These are phyloP conservation scores for Deilephila elpenor DNA, from an alignment of 2,888 invertebrate species.

Conservation along the genomic window DNA sequence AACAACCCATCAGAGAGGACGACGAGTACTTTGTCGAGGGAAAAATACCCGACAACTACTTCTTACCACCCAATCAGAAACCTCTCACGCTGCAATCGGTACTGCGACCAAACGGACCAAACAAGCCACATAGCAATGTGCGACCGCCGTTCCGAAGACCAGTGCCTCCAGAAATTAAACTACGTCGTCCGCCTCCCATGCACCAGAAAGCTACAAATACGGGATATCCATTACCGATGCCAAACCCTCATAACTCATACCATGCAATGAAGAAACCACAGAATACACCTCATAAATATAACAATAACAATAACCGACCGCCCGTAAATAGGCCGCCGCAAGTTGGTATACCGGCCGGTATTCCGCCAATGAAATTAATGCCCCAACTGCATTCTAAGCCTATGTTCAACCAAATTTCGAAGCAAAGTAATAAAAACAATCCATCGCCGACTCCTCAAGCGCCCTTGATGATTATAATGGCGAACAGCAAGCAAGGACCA, in stretches of 20 bases:
- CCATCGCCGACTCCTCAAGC: slow-evolving; percentile 46
- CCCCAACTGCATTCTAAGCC: slow-evolving; percentile 53
- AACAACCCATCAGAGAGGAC: slow-evolving; percentile 68
- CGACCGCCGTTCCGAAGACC: slow-evolving; percentile 75
- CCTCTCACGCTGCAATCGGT: slow-evolving; percentile 79
- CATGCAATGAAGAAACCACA: slow-evolving; percentile 60
- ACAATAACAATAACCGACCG: slow-evolving; percentile 54
- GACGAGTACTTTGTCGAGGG: slow-evolving; percentile 72
- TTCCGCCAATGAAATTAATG: slow-evolving; percentile 70
- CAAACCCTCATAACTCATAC: slow-evolving; percentile 59
- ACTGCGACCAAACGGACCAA: slow-evolving; percentile 65
- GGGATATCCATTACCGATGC: slow-evolving; percentile 71
- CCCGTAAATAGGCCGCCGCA: slow-evolving; percentile 59
- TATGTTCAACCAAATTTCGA: slow-evolving; percentile 45
- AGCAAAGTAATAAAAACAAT: slow-evolving; percentile 36
- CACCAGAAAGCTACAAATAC: slow-evolving; percentile 57
- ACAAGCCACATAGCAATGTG: slow-evolving; percentile 58
- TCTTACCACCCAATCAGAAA: slow-evolving; percentile 70
- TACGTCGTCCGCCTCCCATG: slow-evolving; percentile 67
- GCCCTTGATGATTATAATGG: slow-evolving; percentile 38
- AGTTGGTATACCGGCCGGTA: slow-evolving; percentile 51
- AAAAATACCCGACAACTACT: slow-evolving; percentile 63
- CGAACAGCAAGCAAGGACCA: slow-evolving; percentile 38
- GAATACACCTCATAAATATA: slow-evolving; percentile 48
- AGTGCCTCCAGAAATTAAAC: slow-evolving; percentile 75